Evolutionary conservation across 2,113 vertebrate genomes (phyloP), one percentile per base, ranked within the genome.

Genomic region (Turdus rufiventris): DNA sequence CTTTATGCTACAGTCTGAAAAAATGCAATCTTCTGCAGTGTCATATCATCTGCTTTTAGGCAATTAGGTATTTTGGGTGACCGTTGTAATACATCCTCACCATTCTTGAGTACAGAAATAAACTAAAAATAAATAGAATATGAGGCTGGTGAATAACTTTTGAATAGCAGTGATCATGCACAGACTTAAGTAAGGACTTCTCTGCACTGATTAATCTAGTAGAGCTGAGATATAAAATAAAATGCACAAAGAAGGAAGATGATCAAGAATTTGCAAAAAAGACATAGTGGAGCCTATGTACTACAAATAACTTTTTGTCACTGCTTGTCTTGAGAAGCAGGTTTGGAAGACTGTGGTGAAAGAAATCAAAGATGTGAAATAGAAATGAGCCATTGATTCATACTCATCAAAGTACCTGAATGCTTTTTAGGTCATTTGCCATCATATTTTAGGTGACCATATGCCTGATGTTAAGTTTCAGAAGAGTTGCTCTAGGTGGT

Each of bases 1-100:
- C 40, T 43, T 36, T 36, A 5, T 62, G 31, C 50, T 54, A 2
- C 45, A 51, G 6, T 74, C 42, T 0, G 2, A n/a, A 76, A 82
- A 78, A 74, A 56, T 6, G 6, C 48, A 43, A 0, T 42, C 65
- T 50, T 21, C 63, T 68, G 80, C 63, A 29, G 18, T 40, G 28
- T 65, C 3, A 1, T 45, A 3, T 53, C 20, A 10, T 36, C 57
- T 40, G 21, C 29, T 81, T 43, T 84, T 36, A 56, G 61, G 61
- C 40, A 56, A 1, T 17, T 1, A 0, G 3, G 19, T 61, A 3
- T 66, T 84, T 65, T 34, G 34, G 42, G 58, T 66, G 75, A 54
- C 47, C 1, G 0, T 9, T 40, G 14, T 13, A 56, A 29, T 34
- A 31, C 36, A 54, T 11, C 40, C 47, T 47, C 2, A 6, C 9